Conservation (phyloP, 2,113 vertebrate genomes). For the Cnemophilus loriae region DNA sequence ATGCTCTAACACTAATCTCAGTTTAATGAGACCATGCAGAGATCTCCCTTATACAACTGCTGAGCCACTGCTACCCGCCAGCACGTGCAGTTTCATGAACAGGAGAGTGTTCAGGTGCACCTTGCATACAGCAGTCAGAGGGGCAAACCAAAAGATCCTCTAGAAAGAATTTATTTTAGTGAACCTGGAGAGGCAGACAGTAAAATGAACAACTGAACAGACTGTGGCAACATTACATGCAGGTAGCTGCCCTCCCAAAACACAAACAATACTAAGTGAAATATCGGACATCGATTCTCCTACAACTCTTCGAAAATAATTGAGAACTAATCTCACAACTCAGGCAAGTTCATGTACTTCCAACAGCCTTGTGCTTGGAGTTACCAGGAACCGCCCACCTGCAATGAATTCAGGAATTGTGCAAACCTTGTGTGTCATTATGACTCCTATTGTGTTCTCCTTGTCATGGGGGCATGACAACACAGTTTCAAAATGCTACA, state of each 20-base stretch:
- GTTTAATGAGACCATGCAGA: neutral
- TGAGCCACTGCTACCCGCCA: neutral
- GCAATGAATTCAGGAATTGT: neutral
- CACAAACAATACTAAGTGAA: neutral
- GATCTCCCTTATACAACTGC: neutral
- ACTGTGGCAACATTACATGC: fast-evolving
- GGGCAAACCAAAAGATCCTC: neutral
- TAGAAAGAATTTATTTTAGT: neutral
- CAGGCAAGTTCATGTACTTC: neutral
- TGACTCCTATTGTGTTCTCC: neutral
- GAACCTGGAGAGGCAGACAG: neutral
- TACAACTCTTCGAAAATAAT: neutral
- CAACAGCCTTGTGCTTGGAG: neutral
- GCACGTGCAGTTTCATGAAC: neutral
- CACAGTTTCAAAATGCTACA: neutral
- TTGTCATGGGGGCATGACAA: slow-evolving; percentile 22
- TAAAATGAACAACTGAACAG: neutral
- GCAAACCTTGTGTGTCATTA: slow-evolving; percentile 10
- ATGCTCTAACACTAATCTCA: neutral
- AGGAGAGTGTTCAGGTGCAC: neutral
- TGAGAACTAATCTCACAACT: neutral
- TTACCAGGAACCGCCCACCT: neutral
- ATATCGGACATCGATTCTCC: neutral
- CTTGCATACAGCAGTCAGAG: neutral
- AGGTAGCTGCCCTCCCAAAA: neutral